Evolutionary conservation across 2,797 vertebrate species (phyloP).

Genomic region (Muscicapa striata): DNA sequence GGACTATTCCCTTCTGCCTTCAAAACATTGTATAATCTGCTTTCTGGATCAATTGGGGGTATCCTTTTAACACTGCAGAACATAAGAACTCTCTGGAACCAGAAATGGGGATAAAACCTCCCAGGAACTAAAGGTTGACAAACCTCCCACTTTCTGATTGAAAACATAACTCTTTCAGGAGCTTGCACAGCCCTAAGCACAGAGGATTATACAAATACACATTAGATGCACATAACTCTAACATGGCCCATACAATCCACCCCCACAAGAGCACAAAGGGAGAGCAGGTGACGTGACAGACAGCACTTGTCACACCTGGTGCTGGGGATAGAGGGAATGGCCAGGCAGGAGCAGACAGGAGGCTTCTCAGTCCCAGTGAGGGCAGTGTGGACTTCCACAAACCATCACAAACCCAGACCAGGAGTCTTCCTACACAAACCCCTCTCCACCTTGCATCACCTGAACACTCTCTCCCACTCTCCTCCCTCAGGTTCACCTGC

Average conservation of each 20-base stretch:
- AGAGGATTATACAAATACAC: background rate
- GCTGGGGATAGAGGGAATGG: background rate
- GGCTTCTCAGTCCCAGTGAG: background rate
- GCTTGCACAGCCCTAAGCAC: background rate
- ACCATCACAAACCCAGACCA: background rate
- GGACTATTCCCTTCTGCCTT: background rate
- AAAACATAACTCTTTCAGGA: background rate
- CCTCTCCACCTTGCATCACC: background rate
- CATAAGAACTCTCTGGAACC: background rate
- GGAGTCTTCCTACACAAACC: background rate
- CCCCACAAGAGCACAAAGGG: background rate
- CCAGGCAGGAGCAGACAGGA: background rate
- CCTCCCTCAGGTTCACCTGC: background rate
- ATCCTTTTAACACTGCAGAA: background rate
- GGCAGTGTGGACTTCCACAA: background rate
- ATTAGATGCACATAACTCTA: background rate
- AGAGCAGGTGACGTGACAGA: fast-evolving
- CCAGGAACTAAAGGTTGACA: background rate
- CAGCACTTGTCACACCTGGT: fast-evolving
- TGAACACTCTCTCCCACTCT: background rate
- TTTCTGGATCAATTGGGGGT: background rate
- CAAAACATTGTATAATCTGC: background rate
- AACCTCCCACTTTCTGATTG: background rate
- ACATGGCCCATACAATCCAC: background rate
- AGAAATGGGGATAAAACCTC: background rate